Evolutionary conservation across 2,113 vertebrate genomes (phyloP).

Genomic region (Paralichthys olivaceus): DNA sequence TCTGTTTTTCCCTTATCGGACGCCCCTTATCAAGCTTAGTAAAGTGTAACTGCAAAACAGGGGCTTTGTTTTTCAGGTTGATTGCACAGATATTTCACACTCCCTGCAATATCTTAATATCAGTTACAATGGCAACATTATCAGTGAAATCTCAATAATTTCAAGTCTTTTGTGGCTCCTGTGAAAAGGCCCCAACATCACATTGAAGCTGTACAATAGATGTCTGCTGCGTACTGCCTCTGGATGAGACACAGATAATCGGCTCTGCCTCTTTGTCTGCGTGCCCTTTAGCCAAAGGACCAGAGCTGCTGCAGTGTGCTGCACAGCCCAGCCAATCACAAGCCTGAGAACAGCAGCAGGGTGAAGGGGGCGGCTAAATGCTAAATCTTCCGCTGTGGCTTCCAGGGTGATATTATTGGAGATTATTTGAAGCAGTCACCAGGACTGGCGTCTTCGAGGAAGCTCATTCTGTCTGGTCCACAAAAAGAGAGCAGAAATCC

Average conservation of each 20-base stretch:
- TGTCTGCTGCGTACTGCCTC: conserved; percentile 52
- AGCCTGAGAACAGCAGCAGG: conserved; percentile 34
- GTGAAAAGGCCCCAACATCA: conserved; percentile 66
- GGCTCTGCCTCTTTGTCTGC: conserved; percentile 68
- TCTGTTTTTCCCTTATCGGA: conserved; percentile 38
- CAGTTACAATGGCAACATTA: conserved; percentile 55
- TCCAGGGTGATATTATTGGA: conserved; percentile 53
- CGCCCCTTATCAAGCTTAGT: conserved; percentile 20
- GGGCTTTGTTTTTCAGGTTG: conserved; percentile 59
- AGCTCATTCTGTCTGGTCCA: conserved; percentile 44
- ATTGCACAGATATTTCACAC: conserved; percentile 61
- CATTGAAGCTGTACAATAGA: conserved; percentile 61
- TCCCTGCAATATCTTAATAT: conserved; percentile 62
- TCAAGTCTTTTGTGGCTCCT: conserved; percentile 66
- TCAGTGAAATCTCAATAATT: conserved; percentile 72
- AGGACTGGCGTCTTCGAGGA: conserved; percentile 36
- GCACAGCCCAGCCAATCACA: conserved; percentile 46
- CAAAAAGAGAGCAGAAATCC: conserved; percentile 47
- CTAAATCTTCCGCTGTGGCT: conserved; percentile 53
- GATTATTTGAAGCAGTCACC: conserved; percentile 54
- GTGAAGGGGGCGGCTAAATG: conserved; percentile 44
- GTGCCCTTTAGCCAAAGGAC: conserved; percentile 70
- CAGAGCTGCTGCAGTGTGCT: conserved; percentile 42
- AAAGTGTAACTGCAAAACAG: conserved; percentile 42
- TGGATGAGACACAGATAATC: conserved; percentile 70